Conservation (phyloP, 1,140 invertebrate genomes). For the Cotesia glomerata region DNA sequence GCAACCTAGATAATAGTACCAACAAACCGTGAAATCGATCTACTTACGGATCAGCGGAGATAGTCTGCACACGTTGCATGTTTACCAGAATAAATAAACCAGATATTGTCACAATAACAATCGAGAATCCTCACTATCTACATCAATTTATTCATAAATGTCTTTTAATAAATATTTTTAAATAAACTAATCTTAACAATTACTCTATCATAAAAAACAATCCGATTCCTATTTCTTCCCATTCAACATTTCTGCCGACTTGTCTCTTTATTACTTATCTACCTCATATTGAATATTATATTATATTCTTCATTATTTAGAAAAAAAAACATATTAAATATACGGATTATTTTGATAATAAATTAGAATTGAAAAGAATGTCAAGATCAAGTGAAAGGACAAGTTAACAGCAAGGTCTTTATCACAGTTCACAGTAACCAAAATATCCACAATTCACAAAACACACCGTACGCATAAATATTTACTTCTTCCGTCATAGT, state of each 20-base stretch:
- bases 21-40: neutral
- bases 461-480: neutral
- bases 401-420: constrained; percentile 25
- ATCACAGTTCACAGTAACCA: neutral
- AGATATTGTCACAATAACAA: neutral
- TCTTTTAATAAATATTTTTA: neutral
- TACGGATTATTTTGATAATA: neutral
- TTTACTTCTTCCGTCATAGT: no score
- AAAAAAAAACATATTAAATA: no score
- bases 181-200: no score
- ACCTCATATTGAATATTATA: no score
- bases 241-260: no score
- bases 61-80: constrained; percentile 8
- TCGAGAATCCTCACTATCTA: neutral
- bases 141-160: neutral
- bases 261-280: no score
- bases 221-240: no score
- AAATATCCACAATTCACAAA: neutral
- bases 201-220: no score
- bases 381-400: constrained; percentile 40
- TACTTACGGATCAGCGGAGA: constrained; percentile 21
- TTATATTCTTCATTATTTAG: no score
- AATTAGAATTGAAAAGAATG: neutral
- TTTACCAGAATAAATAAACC: neutral
- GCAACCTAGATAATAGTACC: neutral